phyloP scores from a whole-genome alignment of 2,113 vertebrate species.

The Saguinus midas region DNA sequence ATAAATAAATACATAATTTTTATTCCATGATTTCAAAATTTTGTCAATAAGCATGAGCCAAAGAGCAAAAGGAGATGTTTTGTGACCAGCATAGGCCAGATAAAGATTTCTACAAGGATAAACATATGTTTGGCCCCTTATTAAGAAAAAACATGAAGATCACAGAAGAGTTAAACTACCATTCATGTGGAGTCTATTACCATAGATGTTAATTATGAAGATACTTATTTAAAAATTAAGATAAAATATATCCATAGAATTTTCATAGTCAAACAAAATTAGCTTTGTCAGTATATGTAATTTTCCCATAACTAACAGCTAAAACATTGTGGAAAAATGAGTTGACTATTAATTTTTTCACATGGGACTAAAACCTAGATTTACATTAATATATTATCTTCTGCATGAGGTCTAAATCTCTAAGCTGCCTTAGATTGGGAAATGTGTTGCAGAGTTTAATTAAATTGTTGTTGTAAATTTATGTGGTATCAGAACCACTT shows the following conservation, averaged over 20 bases:
- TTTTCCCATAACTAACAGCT: background rate
- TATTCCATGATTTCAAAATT: background rate
- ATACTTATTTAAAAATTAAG: background rate
- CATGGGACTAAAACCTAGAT: background rate
- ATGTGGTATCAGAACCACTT: background rate
- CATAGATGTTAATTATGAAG: background rate
- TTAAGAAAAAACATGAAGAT: background rate
- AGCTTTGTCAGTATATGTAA: background rate
- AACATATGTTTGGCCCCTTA: background rate
- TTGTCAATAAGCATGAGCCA: background rate
- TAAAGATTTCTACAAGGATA: background rate
- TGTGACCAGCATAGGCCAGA: background rate
- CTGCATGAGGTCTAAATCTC: background rate
- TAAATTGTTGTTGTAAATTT: constrained; percentile 10
- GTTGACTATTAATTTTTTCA: background rate
- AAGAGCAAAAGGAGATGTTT: background rate
- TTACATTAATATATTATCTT: background rate
- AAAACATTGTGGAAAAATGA: background rate
- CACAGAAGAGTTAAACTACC: background rate
- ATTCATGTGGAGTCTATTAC: background rate
- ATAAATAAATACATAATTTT: background rate
- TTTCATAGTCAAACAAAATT: background rate
- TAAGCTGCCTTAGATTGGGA: background rate
- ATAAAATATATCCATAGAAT: background rate
- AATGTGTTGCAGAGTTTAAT: background rate